Conservation (phyloP, 2,113 vertebrate species). For the Ameiurus melas region DNA sequence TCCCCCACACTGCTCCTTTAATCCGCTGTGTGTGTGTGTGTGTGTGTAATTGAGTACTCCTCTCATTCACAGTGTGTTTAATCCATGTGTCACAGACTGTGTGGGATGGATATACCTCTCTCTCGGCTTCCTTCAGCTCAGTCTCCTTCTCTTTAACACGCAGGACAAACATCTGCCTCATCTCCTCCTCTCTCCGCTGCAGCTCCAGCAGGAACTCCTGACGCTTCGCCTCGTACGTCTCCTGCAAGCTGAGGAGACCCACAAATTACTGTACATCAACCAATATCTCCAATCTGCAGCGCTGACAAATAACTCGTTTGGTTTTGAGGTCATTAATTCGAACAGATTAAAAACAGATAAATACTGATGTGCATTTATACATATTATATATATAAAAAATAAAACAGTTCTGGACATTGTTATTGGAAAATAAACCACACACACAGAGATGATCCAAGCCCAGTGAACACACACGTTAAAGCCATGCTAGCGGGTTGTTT, state of each 20-base stretch:
- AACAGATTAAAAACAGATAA: background rate
- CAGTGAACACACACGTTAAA: background rate
- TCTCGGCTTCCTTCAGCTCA: slow-evolving; percentile 84
- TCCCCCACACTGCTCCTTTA: too few species aligned
- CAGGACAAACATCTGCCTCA: slow-evolving; percentile 90
- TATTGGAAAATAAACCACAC: background rate
- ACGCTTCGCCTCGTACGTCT: slow-evolving; percentile 85
- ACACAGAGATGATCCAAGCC: background rate
- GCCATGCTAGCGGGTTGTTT: too few species aligned
- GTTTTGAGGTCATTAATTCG: background rate
- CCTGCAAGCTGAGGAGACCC: slow-evolving; percentile 77
- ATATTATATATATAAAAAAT: too few species aligned
- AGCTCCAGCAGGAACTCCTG: slow-evolving; percentile 85
- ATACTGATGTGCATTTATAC: background rate
- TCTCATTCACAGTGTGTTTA: background rate
- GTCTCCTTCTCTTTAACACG: slow-evolving; percentile 87
- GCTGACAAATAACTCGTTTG: background rate
- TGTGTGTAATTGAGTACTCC: background rate
- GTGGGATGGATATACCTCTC: slow-evolving; percentile 70
- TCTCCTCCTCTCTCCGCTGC: slow-evolving; percentile 85
- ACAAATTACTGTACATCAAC: background rate
- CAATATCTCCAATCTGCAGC: background rate
- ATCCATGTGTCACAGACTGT: background rate
- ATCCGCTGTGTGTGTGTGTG: background rate
- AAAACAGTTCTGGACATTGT: too few species aligned